Evolutionary conservation across 1,140 invertebrate species (phyloP).

Genomic region (Portunus trituberculatus): DNA sequence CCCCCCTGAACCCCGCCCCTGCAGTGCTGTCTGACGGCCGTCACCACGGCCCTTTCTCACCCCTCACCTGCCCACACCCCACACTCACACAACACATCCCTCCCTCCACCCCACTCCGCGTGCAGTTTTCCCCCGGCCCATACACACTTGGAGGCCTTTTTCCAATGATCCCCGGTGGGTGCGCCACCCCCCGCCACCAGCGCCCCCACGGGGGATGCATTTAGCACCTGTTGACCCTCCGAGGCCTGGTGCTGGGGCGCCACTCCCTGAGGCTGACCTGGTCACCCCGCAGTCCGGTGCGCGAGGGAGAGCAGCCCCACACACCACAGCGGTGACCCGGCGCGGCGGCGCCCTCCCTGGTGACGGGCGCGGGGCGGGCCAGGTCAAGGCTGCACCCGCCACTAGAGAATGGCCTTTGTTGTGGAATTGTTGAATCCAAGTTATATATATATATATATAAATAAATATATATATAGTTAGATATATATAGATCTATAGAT

Average conservation of each 20-base stretch:
- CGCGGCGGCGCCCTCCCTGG: not conserved
- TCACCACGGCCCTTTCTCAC: not conserved
- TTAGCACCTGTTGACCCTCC: not conserved
- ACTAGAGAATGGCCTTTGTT: constrained; percentile 12
- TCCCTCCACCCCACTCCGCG: not conserved
- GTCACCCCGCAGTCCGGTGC: not conserved
- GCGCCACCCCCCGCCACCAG: not conserved
- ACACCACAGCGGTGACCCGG: not conserved
- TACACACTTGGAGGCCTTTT: not conserved
- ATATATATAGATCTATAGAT: no score
- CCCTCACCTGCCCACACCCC: not conserved
- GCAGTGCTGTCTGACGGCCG: not conserved
- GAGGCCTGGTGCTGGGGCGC: not conserved
- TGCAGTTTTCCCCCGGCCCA: not conserved
- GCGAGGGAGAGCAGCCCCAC: not conserved
- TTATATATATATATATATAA: constrained; percentile 14
- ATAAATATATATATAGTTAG: no score
- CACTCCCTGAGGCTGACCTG: not conserved
- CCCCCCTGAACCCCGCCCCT: no score
- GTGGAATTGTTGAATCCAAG: constrained; percentile 52
- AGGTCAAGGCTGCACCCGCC: not conserved
- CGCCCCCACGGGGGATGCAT: not conserved
- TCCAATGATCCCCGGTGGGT: not conserved
- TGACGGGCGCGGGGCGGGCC: not conserved
- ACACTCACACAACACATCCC: not conserved